These are phyloP conservation scores for Labroides dimidiatus DNA, from an alignment of 2,797 vertebrate species.

Conservation along the genomic window DNA sequence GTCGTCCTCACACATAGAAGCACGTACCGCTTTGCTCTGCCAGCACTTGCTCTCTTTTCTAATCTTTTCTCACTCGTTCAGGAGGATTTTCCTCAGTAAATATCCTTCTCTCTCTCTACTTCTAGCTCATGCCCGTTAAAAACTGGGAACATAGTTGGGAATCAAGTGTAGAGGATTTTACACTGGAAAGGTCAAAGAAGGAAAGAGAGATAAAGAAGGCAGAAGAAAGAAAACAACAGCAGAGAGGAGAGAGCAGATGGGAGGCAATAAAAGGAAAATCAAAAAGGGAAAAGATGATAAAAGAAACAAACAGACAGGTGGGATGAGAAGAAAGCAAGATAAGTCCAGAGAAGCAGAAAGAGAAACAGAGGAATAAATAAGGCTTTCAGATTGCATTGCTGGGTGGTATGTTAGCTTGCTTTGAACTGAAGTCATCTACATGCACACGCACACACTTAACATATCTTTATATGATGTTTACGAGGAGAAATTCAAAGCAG, in stretches of 20 bases:
- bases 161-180: conserved; percentile 62
- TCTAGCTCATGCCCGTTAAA: conserved; percentile 60
- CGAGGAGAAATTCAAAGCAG: conserved; percentile 7
- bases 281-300: conserved; percentile 56
- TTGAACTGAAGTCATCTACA: conserved; percentile 33
- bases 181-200: conserved; percentile 72
- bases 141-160: conserved; percentile 54
- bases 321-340: conserved; percentile 47
- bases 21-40: conserved; percentile 49
- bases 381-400: conserved; percentile 42
- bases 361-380: conserved; percentile 33
- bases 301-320: conserved; percentile 57
- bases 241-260: conserved; percentile 55
- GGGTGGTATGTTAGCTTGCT: conserved; percentile 26
- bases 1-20: conserved; percentile 51
- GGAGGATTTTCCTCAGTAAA: conserved; percentile 72
- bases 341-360: conserved; percentile 23
- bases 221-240: conserved; percentile 52
- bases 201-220: conserved; percentile 53
- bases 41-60: conserved; percentile 54
- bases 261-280: conserved; percentile 45
- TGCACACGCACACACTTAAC: conserved; percentile 1
- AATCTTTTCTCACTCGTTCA: conserved; percentile 62
- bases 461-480: conserved; percentile 7
- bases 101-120: conserved; percentile 31